Evolutionary conservation across 2,888 invertebrate species (phyloP).

Genomic region (Scrobipalpa costella): DNA sequence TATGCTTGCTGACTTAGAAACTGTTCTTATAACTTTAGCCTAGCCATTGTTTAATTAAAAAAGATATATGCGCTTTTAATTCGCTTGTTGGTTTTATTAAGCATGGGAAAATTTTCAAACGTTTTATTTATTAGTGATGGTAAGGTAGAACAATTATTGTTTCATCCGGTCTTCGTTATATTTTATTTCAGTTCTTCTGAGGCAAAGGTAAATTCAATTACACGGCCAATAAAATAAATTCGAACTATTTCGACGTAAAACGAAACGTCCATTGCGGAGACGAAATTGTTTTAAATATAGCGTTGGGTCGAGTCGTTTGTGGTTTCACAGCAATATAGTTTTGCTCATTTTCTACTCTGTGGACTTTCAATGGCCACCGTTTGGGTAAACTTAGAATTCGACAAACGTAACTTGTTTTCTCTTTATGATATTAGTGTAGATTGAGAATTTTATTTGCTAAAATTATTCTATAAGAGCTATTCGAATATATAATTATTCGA

Average conservation of each 20-base stretch:
- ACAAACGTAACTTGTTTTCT: too few species aligned
- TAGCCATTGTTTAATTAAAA: too few species aligned
- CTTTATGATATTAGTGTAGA: too few species aligned
- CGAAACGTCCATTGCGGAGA: not conserved
- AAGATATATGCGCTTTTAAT: too few species aligned
- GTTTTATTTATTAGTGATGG: too few species aligned
- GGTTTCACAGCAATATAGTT: not conserved
- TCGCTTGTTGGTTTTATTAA: too few species aligned
- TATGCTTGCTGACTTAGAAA: too few species aligned
- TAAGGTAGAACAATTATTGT: not conserved
- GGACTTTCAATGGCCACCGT: not conserved
- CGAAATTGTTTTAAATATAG: conserved; percentile 9
- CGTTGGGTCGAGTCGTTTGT: not conserved
- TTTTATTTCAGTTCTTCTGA: not conserved
- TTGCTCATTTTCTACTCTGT: not conserved
- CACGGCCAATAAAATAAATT: not conserved
- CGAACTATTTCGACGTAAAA: conserved; percentile 8
- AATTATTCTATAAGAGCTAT: too few species aligned
- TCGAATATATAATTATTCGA: too few species aligned
- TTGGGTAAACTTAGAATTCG: not conserved
- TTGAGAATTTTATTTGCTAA: not conserved
- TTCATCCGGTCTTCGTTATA: not conserved
- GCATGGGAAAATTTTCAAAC: too few species aligned
- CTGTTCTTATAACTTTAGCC: too few species aligned
- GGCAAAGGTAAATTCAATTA: not conserved